A percentile compares a stretch with the other conserved stretches of the same genome.
Evolutionary conservation across 2,113 vertebrate genomes (phyloP).

Genomic region (Platysternon megacephalum): DNA sequence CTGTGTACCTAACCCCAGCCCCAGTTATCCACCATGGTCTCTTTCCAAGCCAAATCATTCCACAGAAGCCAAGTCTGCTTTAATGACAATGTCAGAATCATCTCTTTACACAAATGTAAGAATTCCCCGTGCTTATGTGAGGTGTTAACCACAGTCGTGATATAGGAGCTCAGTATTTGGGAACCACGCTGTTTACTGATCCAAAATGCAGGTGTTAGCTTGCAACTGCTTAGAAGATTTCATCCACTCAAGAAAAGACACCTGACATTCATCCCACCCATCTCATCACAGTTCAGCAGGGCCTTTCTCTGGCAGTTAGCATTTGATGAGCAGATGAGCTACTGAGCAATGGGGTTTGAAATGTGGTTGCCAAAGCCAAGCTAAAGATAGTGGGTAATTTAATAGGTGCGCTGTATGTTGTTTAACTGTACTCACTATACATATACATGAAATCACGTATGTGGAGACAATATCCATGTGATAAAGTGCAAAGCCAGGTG

Average conservation of each 20-base stretch:
- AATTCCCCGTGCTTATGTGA: neutral
- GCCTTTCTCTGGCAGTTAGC: neutral
- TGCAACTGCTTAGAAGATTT: neutral
- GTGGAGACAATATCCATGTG: neutral
- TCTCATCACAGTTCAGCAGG: accelerated
- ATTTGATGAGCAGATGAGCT: neutral
- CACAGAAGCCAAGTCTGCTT: neutral
- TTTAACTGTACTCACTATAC: constrained; percentile 21
- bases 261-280: neutral
- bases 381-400: neutral
- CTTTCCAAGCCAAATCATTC: neutral
- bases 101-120: neutral
- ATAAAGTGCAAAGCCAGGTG: constrained; percentile 22
- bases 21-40: neutral
- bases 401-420: neutral
- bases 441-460: neutral
- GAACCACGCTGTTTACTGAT: accelerated
- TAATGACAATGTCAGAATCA: neutral
- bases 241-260: neutral
- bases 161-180: neutral
- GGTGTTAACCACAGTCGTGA: neutral
- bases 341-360: neutral
- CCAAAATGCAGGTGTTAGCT: neutral
- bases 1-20: neutral
- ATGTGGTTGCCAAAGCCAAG: neutral